A percentile compares a stretch with the other conserved stretches of the same genome.
These are phyloP conservation scores for Phaethon lepturus DNA, from an alignment of 2,113 vertebrate species.

Conservation along the genomic window DNA sequence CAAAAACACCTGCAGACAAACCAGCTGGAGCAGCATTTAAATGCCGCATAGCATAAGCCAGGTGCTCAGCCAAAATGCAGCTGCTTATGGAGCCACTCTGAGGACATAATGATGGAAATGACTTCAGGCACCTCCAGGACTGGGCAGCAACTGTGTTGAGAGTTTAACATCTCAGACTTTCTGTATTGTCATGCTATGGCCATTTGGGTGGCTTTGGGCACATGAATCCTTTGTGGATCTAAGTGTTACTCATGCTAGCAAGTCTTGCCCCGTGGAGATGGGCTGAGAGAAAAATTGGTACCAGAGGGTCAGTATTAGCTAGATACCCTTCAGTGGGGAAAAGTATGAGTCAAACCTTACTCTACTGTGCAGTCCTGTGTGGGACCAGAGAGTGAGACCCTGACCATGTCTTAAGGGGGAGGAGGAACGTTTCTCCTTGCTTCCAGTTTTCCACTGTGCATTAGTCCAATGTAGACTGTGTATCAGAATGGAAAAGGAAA, in stretches of 20 bases:
- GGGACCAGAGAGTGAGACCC: background rate
- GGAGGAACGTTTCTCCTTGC: background rate
- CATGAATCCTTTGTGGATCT: background rate
- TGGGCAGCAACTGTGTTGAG: background rate
- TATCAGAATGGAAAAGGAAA: background rate
- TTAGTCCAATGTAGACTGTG: background rate
- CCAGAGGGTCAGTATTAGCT: background rate
- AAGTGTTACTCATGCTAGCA: background rate
- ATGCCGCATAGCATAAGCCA: background rate
- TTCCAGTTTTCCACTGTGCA: background rate
- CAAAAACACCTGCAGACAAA: background rate
- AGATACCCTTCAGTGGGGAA: background rate
- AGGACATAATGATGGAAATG: background rate
- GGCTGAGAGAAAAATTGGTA: background rate
- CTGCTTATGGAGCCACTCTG: background rate
- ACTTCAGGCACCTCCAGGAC: background rate
- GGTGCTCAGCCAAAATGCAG: background rate
- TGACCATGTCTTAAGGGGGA: background rate
- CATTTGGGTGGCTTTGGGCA: background rate
- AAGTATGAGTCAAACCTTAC: background rate
- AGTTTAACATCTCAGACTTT: background rate
- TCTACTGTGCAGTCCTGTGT: background rate
- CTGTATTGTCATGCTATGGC: background rate
- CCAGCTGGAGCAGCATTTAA: background rate
- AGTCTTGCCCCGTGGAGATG: background rate